A percentile compares a stretch with the other conserved stretches of the same genome.
Evolutionary conservation across 2,888 invertebrate species (phyloP).

Genomic region (Dryococelus australis): DNA sequence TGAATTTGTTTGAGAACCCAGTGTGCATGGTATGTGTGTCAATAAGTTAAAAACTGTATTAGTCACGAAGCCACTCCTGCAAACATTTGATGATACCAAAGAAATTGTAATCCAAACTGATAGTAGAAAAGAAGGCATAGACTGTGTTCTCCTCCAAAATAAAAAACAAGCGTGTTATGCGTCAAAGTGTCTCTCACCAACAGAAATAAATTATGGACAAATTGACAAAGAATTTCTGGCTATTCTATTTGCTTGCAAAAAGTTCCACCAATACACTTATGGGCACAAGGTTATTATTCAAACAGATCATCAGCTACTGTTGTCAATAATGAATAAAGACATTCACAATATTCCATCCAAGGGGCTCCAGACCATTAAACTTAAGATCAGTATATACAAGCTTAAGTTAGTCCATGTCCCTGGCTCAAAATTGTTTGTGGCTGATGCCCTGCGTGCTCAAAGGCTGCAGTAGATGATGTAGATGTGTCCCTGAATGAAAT

Average conservation of each 20-base stretch:
- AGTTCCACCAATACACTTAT: background rate
- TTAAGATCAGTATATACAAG: background rate
- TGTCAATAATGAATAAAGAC: background rate
- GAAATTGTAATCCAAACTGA: too few species aligned
- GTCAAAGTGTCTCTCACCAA: background rate
- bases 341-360: background rate
- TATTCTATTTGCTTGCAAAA: too few species aligned
- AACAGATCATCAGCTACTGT: background rate
- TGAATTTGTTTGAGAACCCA: too few species aligned
- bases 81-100: background rate
- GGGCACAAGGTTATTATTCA: background rate
- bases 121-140: background rate
- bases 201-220: background rate
- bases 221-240: too few species aligned
- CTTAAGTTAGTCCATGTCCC: background rate
- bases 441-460: background rate
- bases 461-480: background rate
- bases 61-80: background rate
- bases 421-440: too few species aligned
- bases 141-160: background rate
- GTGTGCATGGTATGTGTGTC: too few species aligned
- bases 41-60: background rate
- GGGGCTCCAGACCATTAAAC: background rate
- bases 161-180: background rate
- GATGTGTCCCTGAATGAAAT: background rate